Percentiles rank a stretch among this genome's conserved stretches.
Conservation (phyloP, 2,888 invertebrate genomes). For the Nephrotoma guestfalica region DNA sequence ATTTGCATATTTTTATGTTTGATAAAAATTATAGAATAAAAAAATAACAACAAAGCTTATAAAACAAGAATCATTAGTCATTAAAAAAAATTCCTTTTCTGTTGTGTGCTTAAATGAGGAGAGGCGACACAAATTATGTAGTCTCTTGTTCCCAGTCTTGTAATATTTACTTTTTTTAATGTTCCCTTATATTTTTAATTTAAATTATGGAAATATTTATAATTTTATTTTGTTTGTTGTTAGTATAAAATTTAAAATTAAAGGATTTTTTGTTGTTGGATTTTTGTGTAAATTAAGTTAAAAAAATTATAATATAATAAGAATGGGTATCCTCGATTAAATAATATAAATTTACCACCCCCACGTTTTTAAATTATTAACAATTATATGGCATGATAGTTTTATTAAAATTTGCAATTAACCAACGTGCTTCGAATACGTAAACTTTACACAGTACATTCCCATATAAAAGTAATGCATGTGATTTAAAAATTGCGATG, state of each 20-base stretch:
- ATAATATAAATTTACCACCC: background rate
- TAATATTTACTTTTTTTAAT: background rate
- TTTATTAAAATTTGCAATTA: background rate
- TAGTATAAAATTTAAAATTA: background rate
- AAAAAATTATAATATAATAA: background rate
- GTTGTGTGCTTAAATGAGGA: background rate
- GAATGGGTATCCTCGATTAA: background rate
- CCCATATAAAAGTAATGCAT: background rate
- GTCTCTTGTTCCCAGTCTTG: background rate
- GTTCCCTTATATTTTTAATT: conserved; percentile 1
- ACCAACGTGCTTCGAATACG: background rate
- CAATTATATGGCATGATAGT: background rate
- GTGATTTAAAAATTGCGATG: background rate
- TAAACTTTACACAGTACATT: background rate
- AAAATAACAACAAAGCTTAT: background rate
- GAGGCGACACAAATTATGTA: conserved; percentile 4
- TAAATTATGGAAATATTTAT: conserved; percentile 4
- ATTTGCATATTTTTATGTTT: conserved; percentile 4
- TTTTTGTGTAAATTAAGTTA: background rate
- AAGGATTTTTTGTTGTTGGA: background rate
- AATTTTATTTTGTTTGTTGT: conserved; percentile 1
- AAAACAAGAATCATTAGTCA: conserved; percentile 5
- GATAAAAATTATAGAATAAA: conserved; percentile 1
- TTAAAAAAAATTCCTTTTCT: background rate
- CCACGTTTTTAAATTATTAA: background rate